These are phyloP conservation scores for Aythya baeri DNA, from an alignment of 2,113 vertebrate genomes.

Conservation along the genomic window DNA sequence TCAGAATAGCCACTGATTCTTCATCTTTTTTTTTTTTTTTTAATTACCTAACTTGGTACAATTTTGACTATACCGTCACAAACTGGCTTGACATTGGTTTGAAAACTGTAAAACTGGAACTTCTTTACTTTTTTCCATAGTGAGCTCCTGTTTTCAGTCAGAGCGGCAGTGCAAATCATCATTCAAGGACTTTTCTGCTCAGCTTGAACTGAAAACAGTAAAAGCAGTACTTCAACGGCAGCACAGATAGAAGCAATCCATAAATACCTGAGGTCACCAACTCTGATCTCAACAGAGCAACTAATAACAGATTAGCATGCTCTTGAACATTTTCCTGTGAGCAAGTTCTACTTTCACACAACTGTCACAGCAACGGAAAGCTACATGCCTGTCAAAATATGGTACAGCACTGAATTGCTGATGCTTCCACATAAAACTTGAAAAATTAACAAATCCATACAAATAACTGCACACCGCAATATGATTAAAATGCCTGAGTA, in stretches of 20 bases:
- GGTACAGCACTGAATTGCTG: background rate
- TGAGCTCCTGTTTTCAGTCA: constrained; percentile 2
- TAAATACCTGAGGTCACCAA: background rate
- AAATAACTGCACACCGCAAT: background rate
- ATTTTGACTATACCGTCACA: background rate
- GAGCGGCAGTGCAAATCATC: background rate
- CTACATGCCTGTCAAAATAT: background rate
- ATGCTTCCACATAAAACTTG: background rate
- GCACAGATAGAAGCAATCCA: background rate
- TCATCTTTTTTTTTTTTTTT: background rate
- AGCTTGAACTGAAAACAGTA: background rate
- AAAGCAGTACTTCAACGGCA: background rate
- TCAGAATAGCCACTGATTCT: background rate
- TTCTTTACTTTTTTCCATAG: background rate
- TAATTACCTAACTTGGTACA: background rate
- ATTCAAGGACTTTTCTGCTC: background rate
- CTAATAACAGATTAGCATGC: background rate
- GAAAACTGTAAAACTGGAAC: background rate
- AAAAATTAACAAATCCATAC: background rate
- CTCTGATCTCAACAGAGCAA: background rate
- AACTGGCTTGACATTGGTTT: background rate
- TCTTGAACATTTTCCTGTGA: background rate
- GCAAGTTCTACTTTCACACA: background rate
- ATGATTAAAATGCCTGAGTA: background rate
- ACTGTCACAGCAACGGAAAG: fast-evolving